Conservation (phyloP, 2,888 invertebrate genomes). For the Drosophila barbarae region DNA sequence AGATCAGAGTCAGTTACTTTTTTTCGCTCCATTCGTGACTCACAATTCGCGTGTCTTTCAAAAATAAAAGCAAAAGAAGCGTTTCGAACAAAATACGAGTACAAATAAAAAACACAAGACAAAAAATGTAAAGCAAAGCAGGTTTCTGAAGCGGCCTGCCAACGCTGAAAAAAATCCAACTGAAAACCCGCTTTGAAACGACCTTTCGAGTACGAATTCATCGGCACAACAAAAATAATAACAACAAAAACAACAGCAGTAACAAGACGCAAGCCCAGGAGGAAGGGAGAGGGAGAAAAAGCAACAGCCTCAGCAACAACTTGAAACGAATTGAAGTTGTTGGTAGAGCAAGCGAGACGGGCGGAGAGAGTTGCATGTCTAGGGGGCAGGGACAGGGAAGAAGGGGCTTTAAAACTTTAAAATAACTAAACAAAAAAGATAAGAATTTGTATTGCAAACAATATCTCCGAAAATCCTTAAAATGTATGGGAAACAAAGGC, state of each 20-base stretch:
- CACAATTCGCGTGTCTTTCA: slow-evolving; percentile 73
- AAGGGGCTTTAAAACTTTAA: neutral
- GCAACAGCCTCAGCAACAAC: slow-evolving; percentile 70
- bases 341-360: slow-evolving; percentile 11
- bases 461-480: neutral
- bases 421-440: neutral
- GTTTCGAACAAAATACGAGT: slow-evolving; percentile 50
- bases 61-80: slow-evolving; percentile 67
- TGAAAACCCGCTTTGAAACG: slow-evolving; percentile 77
- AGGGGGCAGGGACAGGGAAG: slow-evolving; percentile 14
- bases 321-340: slow-evolving; percentile 58
- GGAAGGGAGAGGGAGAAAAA: slow-evolving; percentile 32
- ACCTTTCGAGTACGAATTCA: slow-evolving; percentile 79
- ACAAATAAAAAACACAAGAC: slow-evolving; percentile 47
- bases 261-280: slow-evolving; percentile 19
- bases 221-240: slow-evolving; percentile 65
- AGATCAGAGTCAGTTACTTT: slow-evolving; percentile 68
- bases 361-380: slow-evolving; percentile 21
- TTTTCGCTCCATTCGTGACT: slow-evolving; percentile 68
- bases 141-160: slow-evolving; percentile 71
- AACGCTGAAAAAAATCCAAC: slow-evolving; percentile 67
- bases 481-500: neutral
- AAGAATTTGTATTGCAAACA: neutral
- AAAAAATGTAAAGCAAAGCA: slow-evolving; percentile 74
- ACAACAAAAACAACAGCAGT: slow-evolving; percentile 43